Conservation (phyloP, 92 coral and sea anemone genomes). For the Desmophyllum pertusum region DNA sequence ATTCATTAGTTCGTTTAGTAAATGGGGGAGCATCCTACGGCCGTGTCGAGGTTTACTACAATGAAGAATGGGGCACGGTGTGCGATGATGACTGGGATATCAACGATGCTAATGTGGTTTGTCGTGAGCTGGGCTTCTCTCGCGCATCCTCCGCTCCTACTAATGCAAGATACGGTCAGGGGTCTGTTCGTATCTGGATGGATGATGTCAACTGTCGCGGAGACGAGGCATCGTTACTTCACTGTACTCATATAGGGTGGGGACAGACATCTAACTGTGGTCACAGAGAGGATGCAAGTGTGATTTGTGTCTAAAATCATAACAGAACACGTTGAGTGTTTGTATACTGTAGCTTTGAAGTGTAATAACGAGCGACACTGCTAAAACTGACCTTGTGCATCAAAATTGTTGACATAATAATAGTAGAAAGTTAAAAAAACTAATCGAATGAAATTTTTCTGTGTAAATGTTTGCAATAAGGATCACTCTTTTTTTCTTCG, state of each 20-base stretch:
- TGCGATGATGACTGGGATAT: conserved; percentile 11
- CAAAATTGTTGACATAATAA: too few relatives aligned
- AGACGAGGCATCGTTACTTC: not conserved
- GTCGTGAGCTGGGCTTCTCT: not conserved
- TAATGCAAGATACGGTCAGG: not conserved
- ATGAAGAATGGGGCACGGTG: not conserved
- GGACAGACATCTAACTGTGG: not conserved
- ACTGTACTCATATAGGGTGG: not conserved
- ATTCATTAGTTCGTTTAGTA: not conserved
- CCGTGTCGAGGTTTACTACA: not conserved
- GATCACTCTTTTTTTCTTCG: too few relatives aligned
- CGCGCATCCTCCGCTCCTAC: not conserved
- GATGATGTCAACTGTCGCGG: not conserved
- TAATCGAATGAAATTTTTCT: too few relatives aligned
- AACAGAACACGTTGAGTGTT: not conserved
- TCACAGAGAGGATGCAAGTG: not conserved
- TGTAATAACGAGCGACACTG: too few relatives aligned
- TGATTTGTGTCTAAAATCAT: not conserved
- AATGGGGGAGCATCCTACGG: not conserved
- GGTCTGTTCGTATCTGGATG: not conserved
- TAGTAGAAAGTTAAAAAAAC: too few relatives aligned
- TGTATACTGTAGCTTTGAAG: not conserved
- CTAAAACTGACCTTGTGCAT: not conserved
- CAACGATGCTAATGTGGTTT: not conserved
- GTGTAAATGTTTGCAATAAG: too few relatives aligned